A percentile compares a stretch with the other conserved stretches of the same genome.
Conservation (phyloP, 2,113 vertebrate genomes). For the Anser brachyrhynchus region DNA sequence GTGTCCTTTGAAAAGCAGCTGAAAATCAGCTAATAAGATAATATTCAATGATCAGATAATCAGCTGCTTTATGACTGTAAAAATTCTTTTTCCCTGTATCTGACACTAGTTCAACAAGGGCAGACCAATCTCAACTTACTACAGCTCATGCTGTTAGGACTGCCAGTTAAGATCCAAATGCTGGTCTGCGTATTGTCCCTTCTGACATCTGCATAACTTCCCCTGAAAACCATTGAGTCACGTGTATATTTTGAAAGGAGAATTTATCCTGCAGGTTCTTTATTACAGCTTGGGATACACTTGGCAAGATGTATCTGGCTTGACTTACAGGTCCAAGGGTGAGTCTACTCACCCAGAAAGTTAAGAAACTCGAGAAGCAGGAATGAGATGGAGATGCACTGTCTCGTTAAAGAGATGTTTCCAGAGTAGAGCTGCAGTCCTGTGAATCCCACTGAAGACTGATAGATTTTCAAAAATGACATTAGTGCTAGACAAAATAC, state of each 20-base stretch:
- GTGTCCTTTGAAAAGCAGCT: neutral
- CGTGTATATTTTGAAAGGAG: neutral
- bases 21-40: too few relatives aligned
- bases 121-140: neutral
- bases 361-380: neutral
- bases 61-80: neutral
- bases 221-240: neutral
- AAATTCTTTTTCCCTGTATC: neutral
- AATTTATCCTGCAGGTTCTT: neutral
- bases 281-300: neutral
- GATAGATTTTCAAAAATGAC: neutral
- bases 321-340: rapidly evolving
- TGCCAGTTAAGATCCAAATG: neutral
- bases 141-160: neutral
- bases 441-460: neutral
- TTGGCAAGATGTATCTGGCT: neutral
- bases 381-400: neutral
- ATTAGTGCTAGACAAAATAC: neutral
- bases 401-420: neutral
- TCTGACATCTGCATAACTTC: neutral
- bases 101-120: neutral
- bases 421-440: neutral
- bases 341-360: neutral
- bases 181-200: neutral
- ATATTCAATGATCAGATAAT: too few relatives aligned